Percentiles rank a stretch among this genome's conserved stretches.
phyloP scores from a whole-genome alignment of 2,888 invertebrate genomes.

The Tenthredo amoena region DNA sequence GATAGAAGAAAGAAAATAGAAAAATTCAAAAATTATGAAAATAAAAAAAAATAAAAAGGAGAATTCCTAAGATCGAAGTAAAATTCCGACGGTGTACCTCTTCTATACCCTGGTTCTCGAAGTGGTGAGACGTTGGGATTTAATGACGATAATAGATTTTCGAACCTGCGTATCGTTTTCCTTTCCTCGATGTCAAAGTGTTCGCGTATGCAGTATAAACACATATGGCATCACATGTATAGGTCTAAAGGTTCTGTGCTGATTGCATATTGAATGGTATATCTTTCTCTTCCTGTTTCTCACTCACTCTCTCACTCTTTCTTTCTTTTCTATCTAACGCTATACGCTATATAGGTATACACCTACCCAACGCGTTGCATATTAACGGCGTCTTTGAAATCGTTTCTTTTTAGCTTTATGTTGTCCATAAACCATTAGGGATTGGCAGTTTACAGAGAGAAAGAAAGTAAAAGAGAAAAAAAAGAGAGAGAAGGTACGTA shows the following conservation, averaged over 20 bases:
- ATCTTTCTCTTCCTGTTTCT: neutral
- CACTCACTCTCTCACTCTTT: neutral
- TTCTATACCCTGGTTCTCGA: too few species aligned
- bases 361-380: neutral
- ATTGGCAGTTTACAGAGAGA: constrained; percentile 35
- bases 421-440: constrained; percentile 49
- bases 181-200: neutral
- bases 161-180: neutral
- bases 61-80: neutral
- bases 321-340: constrained; percentile 9
- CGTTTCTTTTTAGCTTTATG: constrained; percentile 44
- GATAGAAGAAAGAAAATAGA: neutral
- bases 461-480: neutral
- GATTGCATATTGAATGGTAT: constrained; percentile 24
- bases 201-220: neutral
- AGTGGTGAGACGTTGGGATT: neutral
- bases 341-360: neutral
- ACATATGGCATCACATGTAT: neutral
- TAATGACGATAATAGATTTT: constrained; percentile 11
- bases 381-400: constrained; percentile 38
- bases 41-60: neutral
- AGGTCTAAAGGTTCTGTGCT: neutral
- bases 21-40: neutral
- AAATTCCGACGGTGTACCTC: neutral
- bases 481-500: neutral